These are phyloP conservation scores for Caradrina kadenii DNA, from an alignment of 2,888 invertebrate genomes.

Conservation along the genomic window DNA sequence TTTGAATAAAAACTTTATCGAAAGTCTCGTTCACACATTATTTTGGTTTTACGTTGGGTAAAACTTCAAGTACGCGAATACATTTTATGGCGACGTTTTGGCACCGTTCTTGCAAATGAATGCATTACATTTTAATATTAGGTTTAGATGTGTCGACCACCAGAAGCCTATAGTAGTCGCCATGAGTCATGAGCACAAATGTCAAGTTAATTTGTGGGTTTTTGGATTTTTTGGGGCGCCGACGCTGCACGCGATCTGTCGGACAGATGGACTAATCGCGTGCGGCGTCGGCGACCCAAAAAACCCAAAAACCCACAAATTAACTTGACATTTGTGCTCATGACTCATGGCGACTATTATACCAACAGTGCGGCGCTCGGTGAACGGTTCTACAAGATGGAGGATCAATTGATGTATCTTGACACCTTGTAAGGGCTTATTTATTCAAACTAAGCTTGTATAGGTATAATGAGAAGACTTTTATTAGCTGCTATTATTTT, in stretches of 20 bases:
- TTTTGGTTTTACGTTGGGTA: not conserved
- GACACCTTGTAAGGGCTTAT: too few relatives aligned
- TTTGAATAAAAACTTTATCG: constrained; percentile 23
- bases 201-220: too few relatives aligned
- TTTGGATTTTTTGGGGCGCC: too few relatives aligned
- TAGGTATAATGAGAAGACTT: constrained; percentile 42
- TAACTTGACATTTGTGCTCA: too few relatives aligned
- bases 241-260: too few relatives aligned
- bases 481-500: constrained; percentile 47
- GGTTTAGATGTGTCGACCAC: constrained; percentile 13
- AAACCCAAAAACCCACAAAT: too few relatives aligned
- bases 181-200: too few relatives aligned
- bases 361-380: not conserved
- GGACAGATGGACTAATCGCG: too few relatives aligned
- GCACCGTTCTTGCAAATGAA: constrained; percentile 16
- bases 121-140: constrained; percentile 18
- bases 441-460: constrained; percentile 18
- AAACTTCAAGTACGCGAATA: not conserved
- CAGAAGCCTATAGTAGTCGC: not conserved
- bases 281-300: too few relatives aligned
- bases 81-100: constrained; percentile 15
- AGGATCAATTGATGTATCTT: not conserved
- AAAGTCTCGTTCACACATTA: not conserved
- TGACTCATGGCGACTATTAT: too few relatives aligned
- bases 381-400: not conserved